These are phyloP conservation scores for Athene cunicularia DNA, from an alignment of 2,113 vertebrate genomes.

Conservation along the genomic window DNA sequence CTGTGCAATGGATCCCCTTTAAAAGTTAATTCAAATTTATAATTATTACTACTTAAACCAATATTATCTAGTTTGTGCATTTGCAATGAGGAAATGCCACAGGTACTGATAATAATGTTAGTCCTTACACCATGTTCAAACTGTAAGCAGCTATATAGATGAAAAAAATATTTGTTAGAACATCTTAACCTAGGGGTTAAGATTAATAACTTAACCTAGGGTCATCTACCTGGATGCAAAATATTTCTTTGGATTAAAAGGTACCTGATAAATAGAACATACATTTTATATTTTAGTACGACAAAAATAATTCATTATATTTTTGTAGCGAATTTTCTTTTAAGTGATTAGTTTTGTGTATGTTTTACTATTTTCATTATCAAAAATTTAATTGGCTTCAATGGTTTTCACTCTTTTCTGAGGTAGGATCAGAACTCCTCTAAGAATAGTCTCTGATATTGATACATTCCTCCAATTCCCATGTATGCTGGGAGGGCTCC, in stretches of 20 bases:
- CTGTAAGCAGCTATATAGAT: neutral
- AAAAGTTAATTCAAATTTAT: constrained; percentile 35
- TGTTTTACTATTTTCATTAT: neutral
- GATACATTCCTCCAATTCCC: neutral
- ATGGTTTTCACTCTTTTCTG: neutral
- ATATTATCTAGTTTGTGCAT: neutral
- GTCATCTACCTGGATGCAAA: neutral
- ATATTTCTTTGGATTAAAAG: neutral
- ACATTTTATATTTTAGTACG: neutral
- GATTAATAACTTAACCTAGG: too few species aligned
- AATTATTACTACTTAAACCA: constrained; percentile 20
- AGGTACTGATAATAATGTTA: neutral
- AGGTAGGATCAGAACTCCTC: neutral
- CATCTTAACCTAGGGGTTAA: neutral
- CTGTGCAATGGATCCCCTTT: constrained; percentile 3
- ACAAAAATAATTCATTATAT: neutral
- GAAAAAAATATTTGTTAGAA: neutral
- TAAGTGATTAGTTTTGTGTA: neutral
- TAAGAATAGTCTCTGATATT: neutral
- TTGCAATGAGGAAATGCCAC: neutral
- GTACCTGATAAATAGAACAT: neutral
- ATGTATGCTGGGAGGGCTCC: neutral
- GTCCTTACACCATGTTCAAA: neutral
- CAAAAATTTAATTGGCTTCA: neutral
- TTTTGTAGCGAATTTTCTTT: neutral